Evolutionary conservation across 2,797 vertebrate genomes (phyloP).

Genomic region (Falco concolor): DNA sequence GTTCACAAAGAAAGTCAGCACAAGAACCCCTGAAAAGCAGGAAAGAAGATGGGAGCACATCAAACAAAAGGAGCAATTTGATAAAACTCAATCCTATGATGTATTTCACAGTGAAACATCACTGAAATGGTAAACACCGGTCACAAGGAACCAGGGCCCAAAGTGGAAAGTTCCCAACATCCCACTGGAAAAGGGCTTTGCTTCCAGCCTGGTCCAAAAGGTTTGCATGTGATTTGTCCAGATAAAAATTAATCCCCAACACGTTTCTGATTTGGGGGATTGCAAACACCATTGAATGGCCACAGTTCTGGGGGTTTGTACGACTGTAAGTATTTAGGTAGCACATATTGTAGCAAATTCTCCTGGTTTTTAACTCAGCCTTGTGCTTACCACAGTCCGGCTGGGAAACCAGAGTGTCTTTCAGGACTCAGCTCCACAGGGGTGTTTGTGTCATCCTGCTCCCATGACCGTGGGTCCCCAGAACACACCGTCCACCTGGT

Average conservation of each 20-base stretch:
- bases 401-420: neutral
- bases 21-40: constrained; percentile 64
- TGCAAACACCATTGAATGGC: neutral
- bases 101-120: neutral
- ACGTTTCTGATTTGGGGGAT: neutral
- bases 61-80: neutral
- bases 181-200: neutral
- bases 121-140: neutral
- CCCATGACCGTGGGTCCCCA: fast-evolving
- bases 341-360: neutral
- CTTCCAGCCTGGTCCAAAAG: neutral
- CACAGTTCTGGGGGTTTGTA: too few relatives aligned
- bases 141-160: neutral
- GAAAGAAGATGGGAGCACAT: neutral
- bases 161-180: neutral
- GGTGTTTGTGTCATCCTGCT: neutral
- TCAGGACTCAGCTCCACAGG: neutral
- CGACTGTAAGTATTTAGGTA: neutral
- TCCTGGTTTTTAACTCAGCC: neutral
- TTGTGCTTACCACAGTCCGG: neutral
- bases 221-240: neutral
- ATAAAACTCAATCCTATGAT: neutral
- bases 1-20: constrained; percentile 74
- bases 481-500: neutral
- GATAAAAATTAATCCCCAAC: neutral